Conservation (phyloP, 2,888 invertebrate genomes). For the Xiphydria camelus region DNA sequence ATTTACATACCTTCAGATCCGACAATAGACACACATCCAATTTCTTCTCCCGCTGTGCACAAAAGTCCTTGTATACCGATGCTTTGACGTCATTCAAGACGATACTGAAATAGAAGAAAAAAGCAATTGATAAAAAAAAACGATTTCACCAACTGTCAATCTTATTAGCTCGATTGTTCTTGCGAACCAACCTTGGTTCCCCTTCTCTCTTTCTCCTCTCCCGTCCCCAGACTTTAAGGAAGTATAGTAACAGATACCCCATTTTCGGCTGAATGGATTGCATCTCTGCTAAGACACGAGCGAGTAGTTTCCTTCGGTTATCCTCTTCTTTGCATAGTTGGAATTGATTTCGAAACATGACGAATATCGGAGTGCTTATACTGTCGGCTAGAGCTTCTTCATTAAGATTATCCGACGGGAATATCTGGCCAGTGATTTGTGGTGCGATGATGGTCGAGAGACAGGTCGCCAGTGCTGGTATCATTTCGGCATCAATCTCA, state of each 20-base stretch:
- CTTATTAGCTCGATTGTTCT: not conserved
- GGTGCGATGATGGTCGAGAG: slow-evolving; percentile 63
- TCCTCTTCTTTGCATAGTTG: slow-evolving; percentile 72
- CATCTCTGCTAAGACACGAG: slow-evolving; percentile 77
- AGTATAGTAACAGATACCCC: slow-evolving; percentile 87
- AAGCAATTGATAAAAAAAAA: slow-evolving; percentile 4
- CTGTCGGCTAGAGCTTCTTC: slow-evolving; percentile 70
- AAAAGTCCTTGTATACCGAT: slow-evolving; percentile 86
- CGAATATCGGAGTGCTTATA: slow-evolving; percentile 81
- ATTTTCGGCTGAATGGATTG: slow-evolving; percentile 70
- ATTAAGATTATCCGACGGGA: slow-evolving; percentile 63
- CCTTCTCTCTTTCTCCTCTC: slow-evolving; percentile 61
- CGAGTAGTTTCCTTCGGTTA: slow-evolving; percentile 75
- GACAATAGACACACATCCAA: slow-evolving; percentile 73
- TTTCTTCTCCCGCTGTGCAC: slow-evolving; percentile 77
- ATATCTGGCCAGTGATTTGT: slow-evolving; percentile 61
- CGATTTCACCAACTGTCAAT: too few species aligned
- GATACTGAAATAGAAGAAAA: slow-evolving; percentile 55
- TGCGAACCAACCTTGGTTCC: slow-evolving; percentile 44
- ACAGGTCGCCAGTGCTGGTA: slow-evolving; percentile 63
- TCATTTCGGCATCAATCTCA: slow-evolving; percentile 65
- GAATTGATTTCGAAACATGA: slow-evolving; percentile 82
- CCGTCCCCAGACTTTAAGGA: slow-evolving; percentile 76
- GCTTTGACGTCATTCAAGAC: slow-evolving; percentile 71
- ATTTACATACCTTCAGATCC: slow-evolving; percentile 79